phyloP scores from a whole-genome alignment of 2,113 vertebrate species.

The Podilymbus podiceps region DNA sequence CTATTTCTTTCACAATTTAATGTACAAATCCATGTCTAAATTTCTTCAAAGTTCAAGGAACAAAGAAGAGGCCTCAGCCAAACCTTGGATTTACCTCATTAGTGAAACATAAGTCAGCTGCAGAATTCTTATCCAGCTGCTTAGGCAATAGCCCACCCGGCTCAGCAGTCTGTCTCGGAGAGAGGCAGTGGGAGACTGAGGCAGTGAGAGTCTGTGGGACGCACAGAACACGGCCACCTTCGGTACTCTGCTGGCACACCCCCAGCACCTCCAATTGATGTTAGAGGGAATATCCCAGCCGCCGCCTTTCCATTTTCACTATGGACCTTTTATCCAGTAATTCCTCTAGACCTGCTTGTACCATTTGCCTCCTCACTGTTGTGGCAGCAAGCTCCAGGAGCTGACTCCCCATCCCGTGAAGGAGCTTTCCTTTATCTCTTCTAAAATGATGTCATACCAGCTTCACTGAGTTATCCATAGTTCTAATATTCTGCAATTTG shows the following conservation, averaged over 20 bases:
- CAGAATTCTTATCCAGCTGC: not conserved
- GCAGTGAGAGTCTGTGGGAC: not conserved
- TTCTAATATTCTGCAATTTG: not conserved
- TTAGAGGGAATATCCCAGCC: not conserved
- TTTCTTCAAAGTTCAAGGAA: not conserved
- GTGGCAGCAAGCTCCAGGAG: not conserved
- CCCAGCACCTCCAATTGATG: fast-evolving
- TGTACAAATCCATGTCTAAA: not conserved
- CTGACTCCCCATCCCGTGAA: not conserved
- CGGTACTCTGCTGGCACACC: not conserved
- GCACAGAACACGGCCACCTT: not conserved
- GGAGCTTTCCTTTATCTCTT: not conserved
- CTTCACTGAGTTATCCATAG: not conserved
- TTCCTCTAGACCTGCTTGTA: not conserved
- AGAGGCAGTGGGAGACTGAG: not conserved
- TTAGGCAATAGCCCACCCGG: not conserved
- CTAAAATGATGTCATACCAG: not conserved
- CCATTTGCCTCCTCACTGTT: not conserved
- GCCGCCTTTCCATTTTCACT: not conserved
- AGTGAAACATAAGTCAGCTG: not conserved
- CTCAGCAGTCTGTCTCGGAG: not conserved
- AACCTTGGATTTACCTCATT: not conserved
- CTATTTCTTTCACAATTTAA: not conserved
- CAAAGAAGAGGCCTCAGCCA: not conserved
- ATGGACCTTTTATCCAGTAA: not conserved